Base-by-base conservation (phyloP, 2,113 vertebrate species). In the Lamprologus lemairii region DNA sequence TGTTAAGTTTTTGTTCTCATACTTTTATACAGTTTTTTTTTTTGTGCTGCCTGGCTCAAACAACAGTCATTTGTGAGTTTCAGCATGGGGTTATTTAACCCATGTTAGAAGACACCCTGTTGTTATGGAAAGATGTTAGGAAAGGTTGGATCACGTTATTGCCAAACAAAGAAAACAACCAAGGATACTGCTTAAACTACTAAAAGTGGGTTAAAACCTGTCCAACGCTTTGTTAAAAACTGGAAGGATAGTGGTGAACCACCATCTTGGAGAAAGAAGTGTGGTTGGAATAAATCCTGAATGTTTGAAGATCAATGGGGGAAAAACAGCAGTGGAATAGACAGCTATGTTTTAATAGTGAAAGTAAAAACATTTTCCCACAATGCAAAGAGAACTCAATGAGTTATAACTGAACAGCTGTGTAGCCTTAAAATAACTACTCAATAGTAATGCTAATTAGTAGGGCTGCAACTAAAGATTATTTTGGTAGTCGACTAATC, bases 31-130 rank as follows among this genome's bases (percentile, higher is more conserved):
- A 7, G 31, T 35, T 11, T 35, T 63, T 28, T 26, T 17, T 33
- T 11, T 19, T 2, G 19, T 26, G n/a, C 21, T 10, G n/a, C 65
- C 65, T 73, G 40, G 40, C 8, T 40, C 40, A 73, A 73, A 45
- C 0, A 0, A 35, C 31, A 35, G 68, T 73, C 21, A 73, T 21
- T 73, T 23, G 21, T 73, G 40, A 73, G 37, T 73, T 73, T 73
- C 35, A 21, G 6, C 37, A 45, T 23, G 37, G 2, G 13, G 65
- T 45, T 45, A 71, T 73, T 73, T 73, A 3, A 1, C 21, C 68
- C 9, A 26, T 73, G 21, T 73, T 45, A 73, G 68, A 45, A 73
- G 37, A 73, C 65, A 45, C 9, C 0, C 21, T 16, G 5, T 0
- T 42, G 37, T 45, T 26, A 45, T 16, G 68, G n/a, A 17, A 73